phyloP scores from a whole-genome alignment of 2,113 vertebrate species.

The Columba livia region DNA sequence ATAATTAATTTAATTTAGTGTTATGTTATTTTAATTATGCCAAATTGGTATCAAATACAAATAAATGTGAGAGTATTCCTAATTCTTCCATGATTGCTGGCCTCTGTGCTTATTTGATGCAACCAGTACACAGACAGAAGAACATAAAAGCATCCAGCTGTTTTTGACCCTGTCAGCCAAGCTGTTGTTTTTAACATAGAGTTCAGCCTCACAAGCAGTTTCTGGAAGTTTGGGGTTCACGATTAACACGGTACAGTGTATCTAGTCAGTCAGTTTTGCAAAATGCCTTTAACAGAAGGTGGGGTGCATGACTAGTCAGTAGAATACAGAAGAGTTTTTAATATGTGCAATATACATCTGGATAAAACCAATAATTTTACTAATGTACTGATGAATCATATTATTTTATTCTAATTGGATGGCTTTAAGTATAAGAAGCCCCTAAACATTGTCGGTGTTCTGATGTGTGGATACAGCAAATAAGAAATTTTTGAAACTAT shows the following conservation, averaged over 20 bases:
- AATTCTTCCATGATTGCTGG: background rate
- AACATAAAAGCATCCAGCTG: background rate
- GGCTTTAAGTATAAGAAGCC: background rate
- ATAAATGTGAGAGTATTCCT: background rate
- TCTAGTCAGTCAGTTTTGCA: background rate
- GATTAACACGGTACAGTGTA: background rate
- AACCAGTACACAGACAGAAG: background rate
- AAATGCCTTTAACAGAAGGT: background rate
- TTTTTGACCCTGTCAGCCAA: background rate
- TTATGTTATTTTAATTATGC: background rate
- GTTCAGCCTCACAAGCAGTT: background rate
- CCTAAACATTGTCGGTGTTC: background rate
- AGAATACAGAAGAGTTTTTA: background rate
- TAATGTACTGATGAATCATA: background rate
- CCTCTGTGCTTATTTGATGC: background rate
- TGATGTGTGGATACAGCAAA: background rate
- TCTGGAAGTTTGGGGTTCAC: background rate
- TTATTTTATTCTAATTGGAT: background rate
- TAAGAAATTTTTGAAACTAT: background rate
- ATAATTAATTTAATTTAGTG: background rate
- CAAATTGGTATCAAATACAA: background rate
- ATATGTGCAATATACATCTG: background rate
- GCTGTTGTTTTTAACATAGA: background rate
- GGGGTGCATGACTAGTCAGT: background rate
- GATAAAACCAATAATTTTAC: background rate